A percentile compares a stretch with the other conserved stretches of the same genome.
phyloP scores from a whole-genome alignment of 2,797 vertebrate species.

The Tenualosa ilisha region DNA sequence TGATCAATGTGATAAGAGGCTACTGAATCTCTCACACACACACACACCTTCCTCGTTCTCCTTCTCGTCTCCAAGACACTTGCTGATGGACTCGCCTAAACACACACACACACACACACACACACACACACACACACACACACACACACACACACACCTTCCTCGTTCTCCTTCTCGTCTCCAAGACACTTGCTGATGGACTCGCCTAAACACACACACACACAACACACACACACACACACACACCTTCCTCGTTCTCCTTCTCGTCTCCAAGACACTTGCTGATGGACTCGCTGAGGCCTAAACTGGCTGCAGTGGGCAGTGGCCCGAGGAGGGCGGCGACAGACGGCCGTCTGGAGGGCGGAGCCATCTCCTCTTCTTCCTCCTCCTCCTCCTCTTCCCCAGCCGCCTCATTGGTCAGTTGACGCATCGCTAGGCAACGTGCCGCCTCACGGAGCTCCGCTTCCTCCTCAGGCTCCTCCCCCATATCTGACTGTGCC shows the following conservation, averaged over 20 bases:
- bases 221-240: slow-evolving; percentile 21
- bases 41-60: too few species aligned
- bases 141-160: too few species aligned
- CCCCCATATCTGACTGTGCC: slow-evolving; percentile 61
- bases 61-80: too few species aligned
- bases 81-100: too few species aligned
- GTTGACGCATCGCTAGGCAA: slow-evolving; percentile 68
- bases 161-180: too few species aligned
- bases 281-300: slow-evolving; percentile 82
- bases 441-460: slow-evolving; percentile 85
- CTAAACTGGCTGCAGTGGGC: slow-evolving; percentile 87
- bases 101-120: too few species aligned
- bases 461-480: slow-evolving; percentile 80
- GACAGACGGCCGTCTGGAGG: slow-evolving; percentile 74
- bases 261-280: slow-evolving; percentile 68
- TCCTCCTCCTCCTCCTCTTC: slow-evolving; percentile 44
- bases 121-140: too few species aligned
- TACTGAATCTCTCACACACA: too few species aligned
- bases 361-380: slow-evolving; percentile 30
- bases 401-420: slow-evolving; percentile 64
- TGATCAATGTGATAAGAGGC: too few species aligned
- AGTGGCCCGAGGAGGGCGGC: slow-evolving; percentile 86
- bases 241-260: slow-evolving; percentile 53
- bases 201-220: too few species aligned
- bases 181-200: too few species aligned